Evolutionary conservation across 2,888 invertebrate genomes (phyloP), one percentile per base, ranked within the genome.

Genomic region (Eledone cirrhosa): DNA sequence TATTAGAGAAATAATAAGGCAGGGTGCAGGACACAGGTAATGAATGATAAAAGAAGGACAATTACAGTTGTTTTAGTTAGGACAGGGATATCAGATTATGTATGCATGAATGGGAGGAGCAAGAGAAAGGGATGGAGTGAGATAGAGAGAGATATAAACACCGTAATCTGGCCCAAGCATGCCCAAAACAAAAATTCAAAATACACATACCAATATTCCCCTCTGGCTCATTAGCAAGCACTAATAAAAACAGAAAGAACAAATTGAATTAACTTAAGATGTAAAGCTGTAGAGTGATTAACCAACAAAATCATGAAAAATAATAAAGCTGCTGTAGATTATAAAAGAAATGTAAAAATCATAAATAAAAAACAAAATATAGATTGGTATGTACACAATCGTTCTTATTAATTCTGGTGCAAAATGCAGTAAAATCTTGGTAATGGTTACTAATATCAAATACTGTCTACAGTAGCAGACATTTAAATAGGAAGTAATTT

Each of bases 181-280:
- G 72, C 72, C 72, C 41, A 72, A 72, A 72, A 72, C 72, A 72
- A 72, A 75, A 77, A 59, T 24, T 77, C 31, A 77, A 77, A 63
- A 48, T 77, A 82, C 85, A 88, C 87, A 84, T 87, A 89, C 89
- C 88, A 85, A 86, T 85, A 85, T 87, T 87, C 78, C 84, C 84
- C 83, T 86, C 87, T 84, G 85, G 85, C 81, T 89, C 89, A 85
- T 87, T 87, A 85, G 86, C 83, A 82, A 89, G 88, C 87, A 89
- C 89, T 89, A 88, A 84, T 83, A 85, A 85, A 86, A 86, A 83
- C 81, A 77, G 78, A 82, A 78, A 85, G 84, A 85, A 80, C 78
- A 79, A 79, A 81, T 67, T 53, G 84, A 84, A 82, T 81, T 80
- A 85, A 84, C 79, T 80, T 79, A 72, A 72, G 33, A 72, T 31